phyloP scores from a whole-genome alignment of 2,888 invertebrate genomes.

The Drosophila multiciliata region DNA sequence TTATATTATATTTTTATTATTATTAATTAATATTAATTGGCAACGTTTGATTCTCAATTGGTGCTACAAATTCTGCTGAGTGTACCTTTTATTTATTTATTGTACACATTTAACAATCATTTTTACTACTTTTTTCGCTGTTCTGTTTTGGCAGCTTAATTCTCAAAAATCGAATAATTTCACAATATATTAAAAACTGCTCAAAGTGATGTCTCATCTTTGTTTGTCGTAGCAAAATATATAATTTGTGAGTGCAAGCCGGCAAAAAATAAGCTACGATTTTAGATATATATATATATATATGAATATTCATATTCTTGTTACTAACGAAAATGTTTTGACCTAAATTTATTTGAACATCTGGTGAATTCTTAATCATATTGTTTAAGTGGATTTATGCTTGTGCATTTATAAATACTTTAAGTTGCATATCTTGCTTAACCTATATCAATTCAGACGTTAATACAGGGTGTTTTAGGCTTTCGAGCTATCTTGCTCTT shows the following conservation, averaged over 20 bases:
- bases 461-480: slow-evolving; percentile 16
- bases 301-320: background rate
- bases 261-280: background rate
- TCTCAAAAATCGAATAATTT: background rate
- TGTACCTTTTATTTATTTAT: background rate
- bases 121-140: background rate
- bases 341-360: background rate
- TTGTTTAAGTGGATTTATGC: background rate
- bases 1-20: background rate
- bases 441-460: background rate
- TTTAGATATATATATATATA: background rate
- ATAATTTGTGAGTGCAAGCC: background rate
- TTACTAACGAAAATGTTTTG: background rate
- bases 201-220: background rate
- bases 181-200: background rate
- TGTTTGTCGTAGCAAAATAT: background rate
- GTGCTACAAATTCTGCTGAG: background rate
- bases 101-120: background rate
- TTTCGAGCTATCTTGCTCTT: background rate
- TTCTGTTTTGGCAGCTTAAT: background rate
- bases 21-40: background rate
- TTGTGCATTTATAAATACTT: background rate
- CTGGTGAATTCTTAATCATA: background rate
- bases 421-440: background rate
- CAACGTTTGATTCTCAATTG: background rate